Evolutionary conservation across 1,140 invertebrate species (phyloP).

Genomic region (Akabosia matsudoensis): DNA sequence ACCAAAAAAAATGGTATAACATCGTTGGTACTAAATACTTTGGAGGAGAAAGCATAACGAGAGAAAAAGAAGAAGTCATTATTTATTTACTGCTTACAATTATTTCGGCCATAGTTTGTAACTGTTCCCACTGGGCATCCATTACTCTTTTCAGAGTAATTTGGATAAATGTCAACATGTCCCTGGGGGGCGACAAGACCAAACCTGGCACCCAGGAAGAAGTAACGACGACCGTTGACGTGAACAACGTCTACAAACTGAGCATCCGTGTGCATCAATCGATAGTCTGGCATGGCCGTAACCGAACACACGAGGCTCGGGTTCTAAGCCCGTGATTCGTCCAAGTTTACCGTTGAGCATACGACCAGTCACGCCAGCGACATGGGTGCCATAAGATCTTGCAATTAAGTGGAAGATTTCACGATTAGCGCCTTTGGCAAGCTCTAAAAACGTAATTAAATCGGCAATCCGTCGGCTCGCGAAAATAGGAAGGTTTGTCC

Average conservation of each 20-base stretch:
- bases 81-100: background rate
- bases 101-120: background rate
- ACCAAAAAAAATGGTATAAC: slow-evolving; percentile 5
- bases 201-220: slow-evolving; percentile 27
- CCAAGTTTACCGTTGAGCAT: slow-evolving; percentile 22
- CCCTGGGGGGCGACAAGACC: slow-evolving; percentile 24
- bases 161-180: slow-evolving; percentile 25
- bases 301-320: background rate
- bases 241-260: slow-evolving; percentile 34
- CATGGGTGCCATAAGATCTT: slow-evolving; percentile 31
- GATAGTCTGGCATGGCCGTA: slow-evolving; percentile 17
- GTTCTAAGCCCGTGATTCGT: slow-evolving; percentile 36
- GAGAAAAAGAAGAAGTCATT: slow-evolving; percentile 9
- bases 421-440: background rate
- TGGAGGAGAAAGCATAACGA: too few relatives aligned
- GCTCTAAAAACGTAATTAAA: slow-evolving; percentile 25
- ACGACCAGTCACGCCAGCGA: slow-evolving; percentile 36
- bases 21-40: background rate
- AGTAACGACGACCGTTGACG: slow-evolving; percentile 34
- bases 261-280: slow-evolving; percentile 27
- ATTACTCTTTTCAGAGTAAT: background rate
- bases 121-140: background rate
- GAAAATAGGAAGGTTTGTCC: slow-evolving; percentile 27
- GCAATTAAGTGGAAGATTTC: slow-evolving; percentile 33
- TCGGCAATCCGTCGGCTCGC: slow-evolving; percentile 24